These are phyloP conservation scores for Lycodopsis pacificus DNA, from an alignment of 2,797 vertebrate species.

Conservation along the genomic window DNA sequence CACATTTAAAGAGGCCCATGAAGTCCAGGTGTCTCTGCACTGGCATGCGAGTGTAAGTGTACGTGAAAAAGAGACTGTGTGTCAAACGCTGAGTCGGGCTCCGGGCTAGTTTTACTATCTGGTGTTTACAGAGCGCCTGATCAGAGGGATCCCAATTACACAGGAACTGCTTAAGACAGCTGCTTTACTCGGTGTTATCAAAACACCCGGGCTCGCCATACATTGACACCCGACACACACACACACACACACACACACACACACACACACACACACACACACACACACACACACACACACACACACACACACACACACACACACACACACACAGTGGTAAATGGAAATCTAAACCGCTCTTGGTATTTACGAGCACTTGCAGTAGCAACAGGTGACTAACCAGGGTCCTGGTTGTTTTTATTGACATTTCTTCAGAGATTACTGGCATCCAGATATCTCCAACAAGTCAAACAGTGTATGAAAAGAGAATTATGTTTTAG, in stretches of 20 bases:
- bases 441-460: conserved; percentile 12
- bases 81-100: conserved; percentile 47
- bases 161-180: conserved; percentile 72
- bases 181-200: conserved; percentile 70
- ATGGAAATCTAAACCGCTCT: conserved; percentile 51
- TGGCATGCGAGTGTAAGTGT: conserved; percentile 6
- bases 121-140: conserved; percentile 70
- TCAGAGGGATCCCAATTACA: conserved; percentile 77
- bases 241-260: conserved; percentile 16
- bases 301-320: neutral
- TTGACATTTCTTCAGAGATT: conserved; percentile 36
- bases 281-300: conserved; percentile 43
- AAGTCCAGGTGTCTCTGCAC: conserved; percentile 30
- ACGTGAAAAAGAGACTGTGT: neutral
- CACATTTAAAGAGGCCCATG: conserved; percentile 5
- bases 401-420: conserved; percentile 30
- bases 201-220: conserved; percentile 57
- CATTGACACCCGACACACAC: conserved; percentile 56
- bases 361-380: conserved; percentile 45
- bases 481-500: conserved; percentile 25
- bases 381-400: conserved; percentile 62
- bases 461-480: neutral
- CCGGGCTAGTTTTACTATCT: conserved; percentile 71
- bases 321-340: conserved; percentile 52
- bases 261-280: conserved; percentile 19